Percentiles rank a stretch among this genome's conserved stretches.
Evolutionary conservation across 1,140 invertebrate species (phyloP).

Genomic region (Caenorhabditis brenneri): DNA sequence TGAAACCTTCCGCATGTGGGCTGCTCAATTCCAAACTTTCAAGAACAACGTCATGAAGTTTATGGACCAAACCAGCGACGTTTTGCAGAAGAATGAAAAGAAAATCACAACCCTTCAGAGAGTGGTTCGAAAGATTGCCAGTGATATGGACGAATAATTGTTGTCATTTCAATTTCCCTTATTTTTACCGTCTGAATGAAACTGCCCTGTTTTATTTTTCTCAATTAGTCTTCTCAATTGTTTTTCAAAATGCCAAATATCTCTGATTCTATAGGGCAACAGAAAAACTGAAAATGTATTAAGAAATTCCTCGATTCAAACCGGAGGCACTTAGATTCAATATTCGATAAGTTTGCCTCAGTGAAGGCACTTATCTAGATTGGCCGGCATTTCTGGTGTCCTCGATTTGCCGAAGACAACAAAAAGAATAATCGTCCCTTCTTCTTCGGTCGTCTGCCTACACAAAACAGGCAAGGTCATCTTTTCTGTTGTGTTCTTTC

Average conservation of each 20-base stretch:
- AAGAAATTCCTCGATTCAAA: not conserved
- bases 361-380: slow-evolving; percentile 40
- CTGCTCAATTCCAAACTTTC: not conserved
- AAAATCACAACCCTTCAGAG: slow-evolving; percentile 13
- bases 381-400: slow-evolving; percentile 25
- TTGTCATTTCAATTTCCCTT: not conserved
- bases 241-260: not conserved
- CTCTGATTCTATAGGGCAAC: too few species aligned
- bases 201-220: not conserved
- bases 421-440: not conserved
- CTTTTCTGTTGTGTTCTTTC: not conserved
- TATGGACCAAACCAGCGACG: not conserved
- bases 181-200: not conserved
- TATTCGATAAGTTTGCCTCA: not conserved
- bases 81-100: not conserved
- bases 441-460: not conserved
- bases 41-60: slow-evolving; percentile 5
- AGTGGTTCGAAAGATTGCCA: not conserved
- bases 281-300: not conserved
- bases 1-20: slow-evolving; percentile 15
- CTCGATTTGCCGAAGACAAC: not conserved
- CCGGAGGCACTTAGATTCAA: not conserved
- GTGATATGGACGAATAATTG: not conserved
- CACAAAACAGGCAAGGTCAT: not conserved
- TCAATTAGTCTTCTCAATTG: not conserved